Conservation (phyloP, 2,113 vertebrate species). For the Numenius arquata region DNA sequence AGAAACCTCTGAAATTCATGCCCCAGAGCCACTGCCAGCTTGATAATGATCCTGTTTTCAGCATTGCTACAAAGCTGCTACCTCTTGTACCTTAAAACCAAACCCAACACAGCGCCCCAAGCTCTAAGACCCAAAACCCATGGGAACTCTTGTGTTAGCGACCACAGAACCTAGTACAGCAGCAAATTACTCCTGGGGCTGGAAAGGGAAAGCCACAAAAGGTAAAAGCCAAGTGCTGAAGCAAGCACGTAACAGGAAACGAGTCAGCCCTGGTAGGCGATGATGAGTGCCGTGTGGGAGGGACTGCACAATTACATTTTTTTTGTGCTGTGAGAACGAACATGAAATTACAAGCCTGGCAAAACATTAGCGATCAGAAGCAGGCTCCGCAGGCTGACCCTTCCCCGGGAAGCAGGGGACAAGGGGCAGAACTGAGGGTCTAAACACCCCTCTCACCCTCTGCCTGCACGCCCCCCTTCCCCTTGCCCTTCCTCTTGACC, state of each 20-base stretch:
- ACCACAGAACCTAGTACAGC: not conserved
- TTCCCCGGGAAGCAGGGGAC: not conserved
- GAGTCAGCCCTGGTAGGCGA: not conserved
- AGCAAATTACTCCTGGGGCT: not conserved
- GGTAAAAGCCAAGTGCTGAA: not conserved
- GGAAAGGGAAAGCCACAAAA: slow-evolving; percentile 19
- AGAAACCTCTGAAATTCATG: slow-evolving; percentile 26
- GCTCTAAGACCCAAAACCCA: not conserved
- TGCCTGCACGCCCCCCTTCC: not conserved
- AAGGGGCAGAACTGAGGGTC: not conserved
- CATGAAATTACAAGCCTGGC: slow-evolving; percentile 22
- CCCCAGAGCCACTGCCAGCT: not conserved
- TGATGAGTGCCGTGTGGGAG: slow-evolving; percentile 32
- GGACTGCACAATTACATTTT: slow-evolving; percentile 10
- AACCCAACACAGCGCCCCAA: not conserved
- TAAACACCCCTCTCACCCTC: not conserved
- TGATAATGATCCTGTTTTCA: not conserved
- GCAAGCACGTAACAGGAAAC: slow-evolving; percentile 53
- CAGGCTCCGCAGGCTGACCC: not conserved
- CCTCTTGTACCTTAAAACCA: not conserved
- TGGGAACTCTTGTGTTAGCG: not conserved
- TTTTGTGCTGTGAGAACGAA: slow-evolving; percentile 10
- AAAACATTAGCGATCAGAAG: not conserved
- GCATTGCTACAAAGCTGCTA: not conserved
- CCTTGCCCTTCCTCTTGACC: not conserved